Evolutionary conservation across 2,797 vertebrate genomes (phyloP).

Genomic region (Melanotaenia parkinsoni): DNA sequence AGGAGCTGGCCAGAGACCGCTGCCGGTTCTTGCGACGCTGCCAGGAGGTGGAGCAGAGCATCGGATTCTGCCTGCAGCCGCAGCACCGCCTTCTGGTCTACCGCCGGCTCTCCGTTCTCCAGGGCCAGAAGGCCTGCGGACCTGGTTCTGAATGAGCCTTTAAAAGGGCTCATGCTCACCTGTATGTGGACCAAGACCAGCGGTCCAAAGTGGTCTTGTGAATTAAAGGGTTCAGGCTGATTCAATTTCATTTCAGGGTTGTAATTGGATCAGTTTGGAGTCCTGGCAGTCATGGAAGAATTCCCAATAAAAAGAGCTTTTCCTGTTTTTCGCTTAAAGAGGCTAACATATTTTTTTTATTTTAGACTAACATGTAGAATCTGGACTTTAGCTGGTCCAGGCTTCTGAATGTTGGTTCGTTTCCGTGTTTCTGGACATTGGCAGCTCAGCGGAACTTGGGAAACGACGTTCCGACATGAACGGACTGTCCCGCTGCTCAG

Average conservation of each 20-base stretch:
- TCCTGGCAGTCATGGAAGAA: no score
- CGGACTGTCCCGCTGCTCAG: no score
- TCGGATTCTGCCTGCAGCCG: constrained; percentile 87
- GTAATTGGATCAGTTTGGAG: neutral
- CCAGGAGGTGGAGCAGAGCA: constrained; percentile 89
- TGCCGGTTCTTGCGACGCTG: constrained; percentile 91
- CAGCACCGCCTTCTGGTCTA: constrained; percentile 66
- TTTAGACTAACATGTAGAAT: no score
- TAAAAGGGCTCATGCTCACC: neutral
- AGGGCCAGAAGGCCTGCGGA: neutral
- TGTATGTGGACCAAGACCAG: no score
- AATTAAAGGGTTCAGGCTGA: no score
- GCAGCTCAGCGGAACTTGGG: no score
- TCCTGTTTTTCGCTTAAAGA: neutral
- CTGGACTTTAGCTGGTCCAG: no score
- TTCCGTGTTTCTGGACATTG: no score
- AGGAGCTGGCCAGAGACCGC: constrained; percentile 91
- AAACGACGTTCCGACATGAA: no score
- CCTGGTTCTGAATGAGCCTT: neutral
- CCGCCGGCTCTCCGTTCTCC: constrained; percentile 7
- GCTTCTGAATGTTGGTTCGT: no score
- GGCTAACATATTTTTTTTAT: neutral
- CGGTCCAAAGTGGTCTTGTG: no score
- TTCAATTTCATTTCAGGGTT: neutral
- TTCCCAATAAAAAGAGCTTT: neutral